Evolutionary conservation across 2,888 invertebrate species (phyloP).

Genomic region (Celastrina argiolus): DNA sequence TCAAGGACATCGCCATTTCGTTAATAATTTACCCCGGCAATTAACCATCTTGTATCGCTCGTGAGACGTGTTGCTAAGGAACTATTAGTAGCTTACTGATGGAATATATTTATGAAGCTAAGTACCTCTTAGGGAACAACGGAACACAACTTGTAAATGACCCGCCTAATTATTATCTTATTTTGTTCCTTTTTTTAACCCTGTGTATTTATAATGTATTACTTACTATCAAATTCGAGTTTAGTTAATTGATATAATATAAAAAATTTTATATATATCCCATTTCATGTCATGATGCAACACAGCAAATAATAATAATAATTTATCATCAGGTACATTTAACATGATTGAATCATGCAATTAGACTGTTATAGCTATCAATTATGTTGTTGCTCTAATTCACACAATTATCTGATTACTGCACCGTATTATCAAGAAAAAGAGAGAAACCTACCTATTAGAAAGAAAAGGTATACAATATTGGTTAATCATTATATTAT

Average conservation of each 20-base stretch:
- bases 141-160: background rate
- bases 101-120: conserved; percentile 18
- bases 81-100: conserved; percentile 12
- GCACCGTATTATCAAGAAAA: background rate
- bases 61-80: conserved; percentile 16
- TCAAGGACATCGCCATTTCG: conserved; percentile 4
- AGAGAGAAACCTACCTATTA: background rate
- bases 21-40: conserved; percentile 11
- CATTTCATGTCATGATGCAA: too few relatives aligned
- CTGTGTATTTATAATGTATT: too few relatives aligned
- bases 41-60: conserved; percentile 16
- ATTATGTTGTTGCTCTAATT: background rate
- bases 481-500: background rate
- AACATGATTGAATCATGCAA: background rate
- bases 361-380: background rate
- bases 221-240: too few relatives aligned
- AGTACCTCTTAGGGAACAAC: background rate
- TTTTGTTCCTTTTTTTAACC: too few relatives aligned
- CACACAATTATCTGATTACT: background rate
- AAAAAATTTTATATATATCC: too few relatives aligned
- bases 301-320: too few relatives aligned
- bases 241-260: too few relatives aligned
- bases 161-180: background rate
- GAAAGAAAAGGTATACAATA: background rate
- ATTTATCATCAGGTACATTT: background rate